A percentile compares a stretch with the other conserved stretches of the same genome.
Conservation (phyloP, 2,888 invertebrate species). For the Sphaerophoria taeniata region DNA sequence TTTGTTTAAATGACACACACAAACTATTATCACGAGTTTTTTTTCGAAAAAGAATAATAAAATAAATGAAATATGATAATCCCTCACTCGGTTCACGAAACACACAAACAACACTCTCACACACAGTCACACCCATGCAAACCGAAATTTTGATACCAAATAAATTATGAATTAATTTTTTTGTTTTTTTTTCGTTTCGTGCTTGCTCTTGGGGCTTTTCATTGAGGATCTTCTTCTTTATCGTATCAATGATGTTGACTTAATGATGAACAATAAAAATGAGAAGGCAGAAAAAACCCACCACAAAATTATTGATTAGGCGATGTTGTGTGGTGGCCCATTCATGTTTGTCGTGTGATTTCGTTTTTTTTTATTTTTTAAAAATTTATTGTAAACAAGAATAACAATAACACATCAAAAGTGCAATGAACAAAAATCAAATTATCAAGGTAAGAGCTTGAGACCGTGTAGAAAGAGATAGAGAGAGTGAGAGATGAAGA, state of each 20-base stretch:
- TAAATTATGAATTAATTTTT: constrained; percentile 36
- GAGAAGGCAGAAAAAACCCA: neutral
- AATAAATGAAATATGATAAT: constrained; percentile 59
- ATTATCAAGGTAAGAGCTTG: constrained; percentile 58
- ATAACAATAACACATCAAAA: constrained; percentile 51
- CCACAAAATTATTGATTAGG: constrained; percentile 36
- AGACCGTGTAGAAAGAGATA: neutral
- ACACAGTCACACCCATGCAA: neutral
- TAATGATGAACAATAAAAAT: constrained; percentile 7
- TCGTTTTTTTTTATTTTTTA: constrained; percentile 7
- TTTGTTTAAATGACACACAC: constrained; percentile 5
- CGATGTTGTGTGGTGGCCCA: constrained; percentile 46
- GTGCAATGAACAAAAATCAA: constrained; percentile 64
- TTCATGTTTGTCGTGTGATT: constrained; percentile 53
- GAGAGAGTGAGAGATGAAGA: no score
- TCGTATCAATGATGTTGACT: constrained; percentile 54
- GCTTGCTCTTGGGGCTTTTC: constrained; percentile 13
- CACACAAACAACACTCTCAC: constrained; percentile 43
- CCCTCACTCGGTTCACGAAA: constrained; percentile 46
- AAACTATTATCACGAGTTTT: constrained; percentile 21
- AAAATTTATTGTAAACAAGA: constrained; percentile 10
- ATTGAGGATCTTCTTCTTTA: constrained; percentile 45
- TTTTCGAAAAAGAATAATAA: no score
- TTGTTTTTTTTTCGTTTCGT: neutral
- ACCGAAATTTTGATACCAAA: neutral